Conservation (phyloP, 2,113 vertebrate species). For the Ranitomeya variabilis region DNA sequence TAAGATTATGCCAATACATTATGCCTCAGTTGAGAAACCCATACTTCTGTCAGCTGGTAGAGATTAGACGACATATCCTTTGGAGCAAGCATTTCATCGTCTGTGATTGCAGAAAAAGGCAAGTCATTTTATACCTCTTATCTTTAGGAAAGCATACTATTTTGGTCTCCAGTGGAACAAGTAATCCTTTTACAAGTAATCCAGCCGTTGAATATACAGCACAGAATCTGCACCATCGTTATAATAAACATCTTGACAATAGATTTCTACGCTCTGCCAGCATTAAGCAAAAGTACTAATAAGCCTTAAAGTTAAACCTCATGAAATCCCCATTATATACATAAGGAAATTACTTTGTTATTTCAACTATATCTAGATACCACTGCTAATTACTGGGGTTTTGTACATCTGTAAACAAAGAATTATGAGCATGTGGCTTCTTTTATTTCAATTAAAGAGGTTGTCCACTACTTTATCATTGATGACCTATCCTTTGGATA, state of each 20-base stretch:
- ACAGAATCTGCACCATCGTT: slow-evolving; percentile 22
- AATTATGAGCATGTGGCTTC: not conserved
- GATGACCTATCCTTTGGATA: too few species aligned
- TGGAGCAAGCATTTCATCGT: not conserved
- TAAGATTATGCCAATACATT: slow-evolving; percentile 9
- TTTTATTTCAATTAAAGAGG: slow-evolving; percentile 28
- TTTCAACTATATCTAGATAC: slow-evolving; percentile 43
- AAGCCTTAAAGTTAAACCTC: slow-evolving; percentile 28
- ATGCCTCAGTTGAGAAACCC: not conserved
- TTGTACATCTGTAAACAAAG: slow-evolving; percentile 28
- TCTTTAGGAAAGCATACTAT: not conserved
- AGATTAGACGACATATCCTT: not conserved
- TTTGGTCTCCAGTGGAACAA: slow-evolving; percentile 27
- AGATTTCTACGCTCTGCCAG: slow-evolving; percentile 25
- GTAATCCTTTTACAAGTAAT: slow-evolving; percentile 19
- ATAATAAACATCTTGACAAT: slow-evolving; percentile 38
- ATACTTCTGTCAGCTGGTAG: slow-evolving; percentile 13
- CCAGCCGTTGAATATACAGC: slow-evolving; percentile 15
- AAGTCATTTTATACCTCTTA: slow-evolving; percentile 45
- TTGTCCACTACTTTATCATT: too few species aligned
- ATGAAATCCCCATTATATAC: slow-evolving; percentile 16
- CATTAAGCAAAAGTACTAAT: slow-evolving; percentile 43
- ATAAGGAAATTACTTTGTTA: slow-evolving; percentile 46
- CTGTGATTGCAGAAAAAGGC: not conserved
- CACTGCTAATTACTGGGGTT: slow-evolving; percentile 17